A percentile compares a stretch with the other conserved stretches of the same genome.
These are phyloP conservation scores for Sandelia bainsii DNA, from an alignment of 2,797 vertebrate genomes.

Conservation along the genomic window DNA sequence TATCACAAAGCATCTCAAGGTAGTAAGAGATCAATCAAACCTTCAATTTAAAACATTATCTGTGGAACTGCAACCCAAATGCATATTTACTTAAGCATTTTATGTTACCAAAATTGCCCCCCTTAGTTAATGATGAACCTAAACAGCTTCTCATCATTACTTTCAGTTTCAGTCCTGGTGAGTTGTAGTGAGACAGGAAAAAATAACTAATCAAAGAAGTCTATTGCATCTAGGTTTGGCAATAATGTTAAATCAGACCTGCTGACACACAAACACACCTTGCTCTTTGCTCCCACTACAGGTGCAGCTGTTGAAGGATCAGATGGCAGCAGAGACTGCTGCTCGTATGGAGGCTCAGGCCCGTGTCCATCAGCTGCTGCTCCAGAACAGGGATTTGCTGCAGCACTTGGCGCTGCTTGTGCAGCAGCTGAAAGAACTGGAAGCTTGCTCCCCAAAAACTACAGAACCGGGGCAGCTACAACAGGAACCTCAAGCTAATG, in stretches of 20 bases:
- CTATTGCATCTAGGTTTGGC: not conserved
- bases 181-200: not conserved
- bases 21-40: not conserved
- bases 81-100: not conserved
- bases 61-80: conserved; percentile 7
- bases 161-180: conserved; percentile 23
- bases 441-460: conserved; percentile 58
- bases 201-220: not conserved
- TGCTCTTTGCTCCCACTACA: conserved; percentile 46
- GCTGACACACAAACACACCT: not conserved
- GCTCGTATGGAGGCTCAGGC: conserved; percentile 89
- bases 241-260: not conserved
- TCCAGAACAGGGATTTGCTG: conserved; percentile 89
- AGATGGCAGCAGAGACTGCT: conserved; percentile 86
- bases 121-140: not conserved
- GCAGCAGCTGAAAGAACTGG: conserved; percentile 89
- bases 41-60: not conserved
- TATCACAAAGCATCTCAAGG: conserved; percentile 1
- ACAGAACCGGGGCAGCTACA: conserved; percentile 32
- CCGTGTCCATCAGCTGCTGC: conserved; percentile 89
- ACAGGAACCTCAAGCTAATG: conserved; percentile 52
- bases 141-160: conserved; percentile 3
- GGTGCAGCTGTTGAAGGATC: conserved; percentile 90
- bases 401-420: conserved; percentile 89
- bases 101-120: not conserved